Evolutionary conservation across 1,140 invertebrate genomes (phyloP), one percentile per base, ranked within the genome.

Genomic region (Drosophila triauraria): DNA sequence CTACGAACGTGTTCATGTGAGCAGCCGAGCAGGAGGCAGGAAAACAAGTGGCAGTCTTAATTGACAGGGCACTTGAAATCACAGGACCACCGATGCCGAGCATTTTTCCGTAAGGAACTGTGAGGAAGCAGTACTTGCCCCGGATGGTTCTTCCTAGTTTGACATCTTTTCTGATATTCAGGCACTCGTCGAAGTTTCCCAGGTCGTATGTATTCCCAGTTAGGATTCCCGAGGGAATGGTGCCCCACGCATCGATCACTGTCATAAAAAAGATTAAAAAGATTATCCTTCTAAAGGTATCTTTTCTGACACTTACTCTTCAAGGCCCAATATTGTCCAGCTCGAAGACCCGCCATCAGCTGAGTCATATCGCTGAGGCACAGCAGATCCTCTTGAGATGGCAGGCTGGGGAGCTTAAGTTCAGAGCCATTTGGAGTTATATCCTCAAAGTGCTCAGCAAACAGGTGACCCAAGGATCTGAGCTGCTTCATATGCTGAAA

Each of bases 241-340:
- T 53, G 5, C 79, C 79, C 79, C 85, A 91, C 0, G 82, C 25
- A 50, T 91, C 82, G 13, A 88, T 20, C 67, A 88, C 86, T 91
- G 4, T 38, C 8, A 38, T 9, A 35, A 10, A 6, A 30, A 30
- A 30, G 27, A 30, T 30, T 30, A 30, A 30, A 30, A 6, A 30
- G 4, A 30, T 30, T 30, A 30, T 30, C 27, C 7, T 30, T 30
- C 5, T 30, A 30, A 30, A 1, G 0, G 0, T 30, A 7, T 30
- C 6, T 12, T 2, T 25, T 12, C 5, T 3, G 4, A 10, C 2
- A 70, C 75, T 64, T 47, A 83, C 70, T 83, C 44, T 44, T 75
- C 10, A 70, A 3, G 4, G 50, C 50, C 62, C 62, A 65, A 20
- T 65, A 62, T 17, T 65, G 40, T 13, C 62, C 62, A 25, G 5